Conservation (phyloP, 2,888 invertebrate species). For the Rhagonycha lutea region DNA sequence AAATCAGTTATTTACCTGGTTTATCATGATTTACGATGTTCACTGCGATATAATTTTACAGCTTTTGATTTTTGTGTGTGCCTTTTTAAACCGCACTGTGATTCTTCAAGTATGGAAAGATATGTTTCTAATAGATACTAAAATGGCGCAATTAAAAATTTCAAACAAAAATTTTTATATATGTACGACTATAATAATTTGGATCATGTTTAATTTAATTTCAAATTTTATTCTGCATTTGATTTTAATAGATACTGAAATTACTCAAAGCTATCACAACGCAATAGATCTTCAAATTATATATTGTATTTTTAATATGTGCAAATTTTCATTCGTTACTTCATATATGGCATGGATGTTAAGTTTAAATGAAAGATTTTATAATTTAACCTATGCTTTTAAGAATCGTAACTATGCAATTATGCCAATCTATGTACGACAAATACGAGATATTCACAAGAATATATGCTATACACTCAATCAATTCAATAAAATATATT, state of each 20-base stretch:
- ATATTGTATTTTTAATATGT: background rate
- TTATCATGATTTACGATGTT: background rate
- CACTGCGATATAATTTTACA: background rate
- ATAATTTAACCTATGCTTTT: background rate
- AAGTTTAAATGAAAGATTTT: background rate
- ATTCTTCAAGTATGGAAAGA: background rate
- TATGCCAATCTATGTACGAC: background rate
- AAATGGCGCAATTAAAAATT: background rate
- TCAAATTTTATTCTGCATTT: background rate
- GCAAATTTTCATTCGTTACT: background rate
- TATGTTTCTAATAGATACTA: background rate
- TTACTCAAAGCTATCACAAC: no score
- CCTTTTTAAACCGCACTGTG: background rate
- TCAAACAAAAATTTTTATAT: background rate
- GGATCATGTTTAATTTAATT: background rate
- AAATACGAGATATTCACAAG: background rate
- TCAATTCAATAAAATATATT: background rate
- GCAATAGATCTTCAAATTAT: background rate
- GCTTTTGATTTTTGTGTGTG: background rate
- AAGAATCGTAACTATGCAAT: background rate
- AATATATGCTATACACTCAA: background rate
- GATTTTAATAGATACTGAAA: no score
- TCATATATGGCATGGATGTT: background rate
- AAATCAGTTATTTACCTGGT: background rate
- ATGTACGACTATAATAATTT: background rate